These are phyloP conservation scores for Linyphia triangularis DNA, from an alignment of 2,888 invertebrate species.

Conservation along the genomic window DNA sequence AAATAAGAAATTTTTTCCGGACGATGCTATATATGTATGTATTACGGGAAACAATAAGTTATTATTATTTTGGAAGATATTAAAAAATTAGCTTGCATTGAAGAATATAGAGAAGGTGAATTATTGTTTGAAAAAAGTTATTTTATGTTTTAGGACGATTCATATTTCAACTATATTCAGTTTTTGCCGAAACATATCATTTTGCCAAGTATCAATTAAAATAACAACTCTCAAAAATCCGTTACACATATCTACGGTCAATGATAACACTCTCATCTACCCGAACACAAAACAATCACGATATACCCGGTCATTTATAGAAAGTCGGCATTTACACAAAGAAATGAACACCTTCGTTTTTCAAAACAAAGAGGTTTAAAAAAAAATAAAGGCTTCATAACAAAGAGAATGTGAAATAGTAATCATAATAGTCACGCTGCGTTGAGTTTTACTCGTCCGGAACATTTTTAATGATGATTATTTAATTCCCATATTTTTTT, in stretches of 20 bases:
- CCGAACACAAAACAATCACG: slow-evolving; percentile 12
- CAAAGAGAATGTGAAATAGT: slow-evolving; percentile 61
- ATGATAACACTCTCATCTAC: slow-evolving; percentile 24
- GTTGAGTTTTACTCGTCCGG: slow-evolving; percentile 55
- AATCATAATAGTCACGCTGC: slow-evolving; percentile 59
- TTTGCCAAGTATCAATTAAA: background rate
- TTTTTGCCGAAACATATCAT: too few species aligned
- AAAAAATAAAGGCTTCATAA: background rate
- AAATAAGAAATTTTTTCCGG: too few species aligned
- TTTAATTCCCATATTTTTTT: slow-evolving; percentile 51
- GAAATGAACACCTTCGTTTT: slow-evolving; percentile 57
- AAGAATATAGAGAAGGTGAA: too few species aligned
- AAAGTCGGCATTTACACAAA: slow-evolving; percentile 23
- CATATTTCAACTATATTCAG: background rate
- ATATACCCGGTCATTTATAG: slow-evolving; percentile 13
- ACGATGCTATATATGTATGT: too few species aligned
- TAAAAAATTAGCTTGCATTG: too few species aligned
- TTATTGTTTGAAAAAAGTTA: too few species aligned
- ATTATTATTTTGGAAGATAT: too few species aligned
- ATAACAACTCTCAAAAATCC: slow-evolving; percentile 23
- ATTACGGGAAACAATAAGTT: too few species aligned
- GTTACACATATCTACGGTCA: background rate
- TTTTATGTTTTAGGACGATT: background rate
- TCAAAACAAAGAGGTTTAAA: slow-evolving; percentile 6
- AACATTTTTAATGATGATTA: slow-evolving; percentile 74